Conservation (phyloP, 2,113 vertebrate species). For the Serilophus lunatus region DNA sequence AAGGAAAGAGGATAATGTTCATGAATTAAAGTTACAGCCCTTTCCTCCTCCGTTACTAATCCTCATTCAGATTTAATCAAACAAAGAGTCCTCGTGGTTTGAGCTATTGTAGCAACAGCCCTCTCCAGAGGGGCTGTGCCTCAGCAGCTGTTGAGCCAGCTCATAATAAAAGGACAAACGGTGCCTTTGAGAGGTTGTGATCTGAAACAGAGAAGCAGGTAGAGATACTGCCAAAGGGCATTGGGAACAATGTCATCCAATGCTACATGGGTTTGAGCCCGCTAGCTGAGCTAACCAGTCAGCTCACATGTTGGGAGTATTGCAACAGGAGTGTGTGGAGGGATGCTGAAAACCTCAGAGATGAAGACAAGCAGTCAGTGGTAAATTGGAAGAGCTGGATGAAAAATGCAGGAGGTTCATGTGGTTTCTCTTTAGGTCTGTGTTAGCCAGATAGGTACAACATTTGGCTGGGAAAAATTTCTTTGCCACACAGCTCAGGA, state of each 20-base stretch:
- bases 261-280: fast-evolving
- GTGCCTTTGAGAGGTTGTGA: not conserved
- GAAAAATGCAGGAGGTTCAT: not conserved
- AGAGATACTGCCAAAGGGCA: not conserved
- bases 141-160: not conserved
- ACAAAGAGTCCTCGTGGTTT: not conserved
- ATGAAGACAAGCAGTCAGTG: not conserved
- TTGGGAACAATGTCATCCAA: not conserved
- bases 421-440: not conserved
- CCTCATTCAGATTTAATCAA: conserved; percentile 46
- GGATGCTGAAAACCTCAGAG: not conserved
- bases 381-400: not conserved
- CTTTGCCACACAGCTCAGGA: not conserved
- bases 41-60: conserved; percentile 30
- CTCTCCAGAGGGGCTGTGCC: not conserved
- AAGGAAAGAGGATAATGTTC: conserved; percentile 21
- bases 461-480: not conserved
- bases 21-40: conserved; percentile 5
- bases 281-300: not conserved
- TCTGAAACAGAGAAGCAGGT: not conserved
- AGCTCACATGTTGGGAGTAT: not conserved
- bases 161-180: not conserved
- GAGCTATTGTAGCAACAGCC: not conserved
- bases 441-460: not conserved
- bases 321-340: not conserved